phyloP scores from a whole-genome alignment of 1,140 invertebrate species.

The Eubasilissa regina region DNA sequence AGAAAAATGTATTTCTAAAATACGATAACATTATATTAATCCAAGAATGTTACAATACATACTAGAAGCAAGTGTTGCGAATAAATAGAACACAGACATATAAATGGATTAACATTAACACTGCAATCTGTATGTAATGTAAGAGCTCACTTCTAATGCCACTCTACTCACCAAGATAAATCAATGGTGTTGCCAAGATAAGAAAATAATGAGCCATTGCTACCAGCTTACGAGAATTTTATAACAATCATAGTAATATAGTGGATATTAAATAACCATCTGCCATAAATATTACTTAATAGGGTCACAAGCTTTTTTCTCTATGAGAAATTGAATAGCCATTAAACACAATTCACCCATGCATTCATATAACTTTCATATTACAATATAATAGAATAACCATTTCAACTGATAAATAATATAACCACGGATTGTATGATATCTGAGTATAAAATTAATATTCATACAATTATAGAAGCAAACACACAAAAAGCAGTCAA shows the following conservation, averaged over 20 bases:
- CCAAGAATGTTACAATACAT: conserved; percentile 27
- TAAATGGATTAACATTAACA: conserved; percentile 30
- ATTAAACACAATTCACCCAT: not conserved
- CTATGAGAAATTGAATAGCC: conserved; percentile 32
- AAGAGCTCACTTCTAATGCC: not conserved
- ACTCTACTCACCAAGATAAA: not conserved
- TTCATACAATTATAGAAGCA: conserved; percentile 33
- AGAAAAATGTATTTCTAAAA: conserved; percentile 19
- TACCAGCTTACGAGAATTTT: not conserved
- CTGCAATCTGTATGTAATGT: conserved; percentile 9
- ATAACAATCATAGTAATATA: conserved; percentile 18
- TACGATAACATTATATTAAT: conserved; percentile 25
- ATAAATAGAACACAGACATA: conserved; percentile 18
- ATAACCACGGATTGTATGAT: not conserved
- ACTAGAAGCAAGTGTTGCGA: conserved; percentile 36
- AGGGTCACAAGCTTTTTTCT: conserved; percentile 32
- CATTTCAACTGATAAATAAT: no score
- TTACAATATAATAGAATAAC: not conserved
- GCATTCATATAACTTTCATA: conserved; percentile 2
- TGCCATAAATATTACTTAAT: conserved; percentile 41
- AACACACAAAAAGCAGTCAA: conserved; percentile 10
- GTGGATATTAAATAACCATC: conserved; percentile 28
- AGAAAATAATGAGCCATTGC: not conserved
- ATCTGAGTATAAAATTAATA: conserved; percentile 26
- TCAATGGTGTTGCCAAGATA: not conserved